Base-by-base conservation (phyloP, 2,888 invertebrate genomes). In the Hyles lineata region DNA sequence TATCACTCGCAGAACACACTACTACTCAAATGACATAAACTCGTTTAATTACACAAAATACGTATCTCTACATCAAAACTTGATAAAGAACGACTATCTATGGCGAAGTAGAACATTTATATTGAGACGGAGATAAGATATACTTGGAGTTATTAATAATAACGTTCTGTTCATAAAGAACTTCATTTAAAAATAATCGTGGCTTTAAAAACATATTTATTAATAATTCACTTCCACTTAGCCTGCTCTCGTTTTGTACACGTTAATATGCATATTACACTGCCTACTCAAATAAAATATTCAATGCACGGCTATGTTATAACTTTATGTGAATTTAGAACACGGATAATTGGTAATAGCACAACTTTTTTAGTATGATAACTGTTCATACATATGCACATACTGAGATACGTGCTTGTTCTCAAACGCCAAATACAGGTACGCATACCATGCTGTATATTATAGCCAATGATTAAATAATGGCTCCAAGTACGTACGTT, bases 91-190 rank as follows among this genome's bases (percentile, higher is more conserved):
- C 74, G 79, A 80, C 77, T 90, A 92, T 91, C 91, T 87, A 74
- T 78, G 79, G 79, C 79, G 83, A 89, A 89, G 83, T 90, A 79
- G 89, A 83, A 76, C 89, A 78, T 80, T 82, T 85, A 86, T 88
- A 87, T 85, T 85, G 88, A 86, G 87, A 87, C 79, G 83, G 74
- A 85, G 90, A 90, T 89, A 89, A 89, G 87, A 84, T 87, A 83
- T 73, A 55, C 29, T 50, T 25, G 55, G 35, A 58, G n/a, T 50
- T 71, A 60, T 21, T 71, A 71, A 72, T 74, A 71, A 74, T 74
- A 70, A 61, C 55, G 50, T 29, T 71, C 19, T 71, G 35, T 67
- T 58, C 23, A 67, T 43, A 72, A 58, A 58, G 21, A 32, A 58
- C 52, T 11, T 8, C 58, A 72, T 63, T 43, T 35, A 72, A 63